These are phyloP conservation scores for Chiroxiphia lanceolata DNA, from an alignment of 2,797 vertebrate species.

Conservation along the genomic window DNA sequence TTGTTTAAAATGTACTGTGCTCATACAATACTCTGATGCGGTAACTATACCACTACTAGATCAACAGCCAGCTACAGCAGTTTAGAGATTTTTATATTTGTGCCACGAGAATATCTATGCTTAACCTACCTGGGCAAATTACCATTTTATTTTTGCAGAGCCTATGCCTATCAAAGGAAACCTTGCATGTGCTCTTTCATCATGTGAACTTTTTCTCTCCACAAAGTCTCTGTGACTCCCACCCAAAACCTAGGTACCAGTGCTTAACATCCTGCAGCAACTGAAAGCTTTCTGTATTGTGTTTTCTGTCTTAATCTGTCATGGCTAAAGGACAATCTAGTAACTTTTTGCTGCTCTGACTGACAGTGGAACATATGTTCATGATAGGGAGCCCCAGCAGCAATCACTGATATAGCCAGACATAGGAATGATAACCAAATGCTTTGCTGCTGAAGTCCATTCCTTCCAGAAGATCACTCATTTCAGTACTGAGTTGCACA, in stretches of 20 bases:
- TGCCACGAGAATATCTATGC: background rate
- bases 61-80: background rate
- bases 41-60: background rate
- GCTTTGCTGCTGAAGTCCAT: background rate
- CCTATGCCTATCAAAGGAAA: background rate
- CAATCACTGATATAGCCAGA: background rate
- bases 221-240: background rate
- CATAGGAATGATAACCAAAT: background rate
- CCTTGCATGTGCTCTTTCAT: background rate
- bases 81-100: background rate
- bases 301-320: background rate
- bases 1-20: background rate
- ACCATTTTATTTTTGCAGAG: background rate
- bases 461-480: background rate
- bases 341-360: background rate
- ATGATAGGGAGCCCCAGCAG: background rate
- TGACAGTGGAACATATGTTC: background rate
- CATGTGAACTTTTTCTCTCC: background rate
- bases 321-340: background rate
- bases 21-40: background rate
- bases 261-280: background rate
- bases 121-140: background rate
- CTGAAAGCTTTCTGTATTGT: background rate
- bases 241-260: background rate
- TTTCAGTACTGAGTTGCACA: background rate